These are phyloP conservation scores for Pseudopleuronectes americanus DNA, from an alignment of 2,797 vertebrate species.

Conservation along the genomic window DNA sequence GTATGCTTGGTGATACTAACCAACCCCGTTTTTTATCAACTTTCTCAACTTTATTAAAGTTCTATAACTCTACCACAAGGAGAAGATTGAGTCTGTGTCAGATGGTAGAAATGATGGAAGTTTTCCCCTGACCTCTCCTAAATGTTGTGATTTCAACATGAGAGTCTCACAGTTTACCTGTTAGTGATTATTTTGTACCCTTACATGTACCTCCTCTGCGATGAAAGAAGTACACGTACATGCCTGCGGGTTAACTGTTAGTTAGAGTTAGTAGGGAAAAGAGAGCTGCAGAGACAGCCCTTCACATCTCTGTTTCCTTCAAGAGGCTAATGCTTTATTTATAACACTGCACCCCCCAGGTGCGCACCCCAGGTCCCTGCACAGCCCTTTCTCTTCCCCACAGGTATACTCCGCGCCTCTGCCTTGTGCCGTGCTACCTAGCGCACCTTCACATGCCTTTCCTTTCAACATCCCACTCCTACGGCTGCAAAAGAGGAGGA, in stretches of 20 bases:
- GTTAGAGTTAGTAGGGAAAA: constrained; percentile 77
- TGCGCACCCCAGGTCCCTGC: constrained; percentile 80
- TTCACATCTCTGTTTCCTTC: constrained; percentile 83
- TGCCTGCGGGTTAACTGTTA: constrained; percentile 81
- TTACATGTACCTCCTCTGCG: constrained; percentile 68
- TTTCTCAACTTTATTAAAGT: constrained; percentile 19
- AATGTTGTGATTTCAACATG: constrained; percentile 45
- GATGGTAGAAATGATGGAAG: constrained; percentile 13
- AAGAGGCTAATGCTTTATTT: constrained; percentile 87
- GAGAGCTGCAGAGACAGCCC: constrained; percentile 75
- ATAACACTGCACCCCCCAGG: constrained; percentile 82
- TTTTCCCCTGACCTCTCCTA: constrained; percentile 25
- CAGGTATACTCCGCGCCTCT: constrained; percentile 74
- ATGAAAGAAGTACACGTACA: constrained; percentile 76
- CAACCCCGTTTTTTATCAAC: not conserved
- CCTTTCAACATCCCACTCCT: constrained; percentile 84
- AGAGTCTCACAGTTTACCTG: constrained; percentile 59
- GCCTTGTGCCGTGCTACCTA: constrained; percentile 70
- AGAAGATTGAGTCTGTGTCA: not conserved
- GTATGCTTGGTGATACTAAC: too few species aligned
- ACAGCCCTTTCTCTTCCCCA: constrained; percentile 78
- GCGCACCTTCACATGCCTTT: constrained; percentile 79
- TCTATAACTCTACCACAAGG: not conserved
- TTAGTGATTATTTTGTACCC: constrained; percentile 61
- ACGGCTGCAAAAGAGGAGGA: constrained; percentile 74